Conservation (phyloP, 2,113 vertebrate genomes). For the Gnathonemus longibarbis region DNA sequence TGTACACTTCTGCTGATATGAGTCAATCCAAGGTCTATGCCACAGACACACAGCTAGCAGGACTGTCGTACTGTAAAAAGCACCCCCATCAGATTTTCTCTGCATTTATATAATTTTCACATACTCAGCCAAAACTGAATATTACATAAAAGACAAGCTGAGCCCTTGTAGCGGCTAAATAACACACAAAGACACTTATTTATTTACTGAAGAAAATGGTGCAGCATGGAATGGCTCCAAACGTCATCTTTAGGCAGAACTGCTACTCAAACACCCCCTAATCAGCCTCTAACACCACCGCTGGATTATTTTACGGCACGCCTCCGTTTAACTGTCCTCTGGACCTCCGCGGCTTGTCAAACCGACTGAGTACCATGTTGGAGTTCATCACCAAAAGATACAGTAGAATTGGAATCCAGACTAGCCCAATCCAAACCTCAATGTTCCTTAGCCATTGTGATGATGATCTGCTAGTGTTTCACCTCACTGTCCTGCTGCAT, state of each 20-base stretch:
- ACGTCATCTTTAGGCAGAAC: neutral
- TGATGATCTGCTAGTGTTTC: neutral
- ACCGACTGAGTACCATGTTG: neutral
- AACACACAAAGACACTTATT: neutral
- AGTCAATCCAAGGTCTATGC: neutral
- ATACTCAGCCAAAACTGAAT: neutral
- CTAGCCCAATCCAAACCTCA: neutral
- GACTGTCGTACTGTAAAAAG: neutral
- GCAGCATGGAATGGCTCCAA: neutral
- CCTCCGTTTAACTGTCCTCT: neutral
- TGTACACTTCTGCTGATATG: neutral
- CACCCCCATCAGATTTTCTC: neutral
- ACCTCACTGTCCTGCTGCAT: neutral
- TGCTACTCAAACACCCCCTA: neutral
- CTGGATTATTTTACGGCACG: neutral
- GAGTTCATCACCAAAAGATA: neutral
- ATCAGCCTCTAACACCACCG: neutral
- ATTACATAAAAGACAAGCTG: neutral
- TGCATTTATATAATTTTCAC: neutral
- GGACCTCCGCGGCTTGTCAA: neutral
- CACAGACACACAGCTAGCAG: neutral
- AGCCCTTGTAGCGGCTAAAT: neutral
- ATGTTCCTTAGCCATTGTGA: neutral
- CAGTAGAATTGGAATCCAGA: neutral
- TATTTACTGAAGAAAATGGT: neutral